phyloP scores from a whole-genome alignment of 2,888 invertebrate genomes.

The Neocrepidodera transversa region DNA sequence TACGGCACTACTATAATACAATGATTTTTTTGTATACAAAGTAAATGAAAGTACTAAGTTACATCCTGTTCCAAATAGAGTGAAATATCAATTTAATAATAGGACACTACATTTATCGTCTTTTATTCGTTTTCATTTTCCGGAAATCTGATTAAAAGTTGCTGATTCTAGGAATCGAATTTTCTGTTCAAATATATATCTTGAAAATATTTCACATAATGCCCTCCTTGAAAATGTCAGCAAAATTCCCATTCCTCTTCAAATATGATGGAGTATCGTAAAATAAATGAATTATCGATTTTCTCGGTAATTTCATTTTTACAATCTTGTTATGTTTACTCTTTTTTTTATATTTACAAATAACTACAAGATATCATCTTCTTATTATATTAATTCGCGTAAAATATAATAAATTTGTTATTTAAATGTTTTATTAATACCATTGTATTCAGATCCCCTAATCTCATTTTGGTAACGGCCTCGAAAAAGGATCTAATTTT shows the following conservation, averaged over 20 bases:
- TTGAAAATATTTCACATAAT: constrained; percentile 24
- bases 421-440: too few species aligned
- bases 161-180: constrained; percentile 22
- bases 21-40: too few species aligned
- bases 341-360: too few species aligned
- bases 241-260: constrained; percentile 25
- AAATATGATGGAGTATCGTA: constrained; percentile 32
- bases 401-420: too few species aligned
- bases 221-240: constrained; percentile 27
- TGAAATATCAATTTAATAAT: background rate
- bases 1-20: too few species aligned
- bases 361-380: too few species aligned
- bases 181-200: constrained; percentile 23
- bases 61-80: too few species aligned
- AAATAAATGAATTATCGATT: constrained; percentile 38
- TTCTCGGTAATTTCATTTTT: too few species aligned
- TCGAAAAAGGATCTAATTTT: constrained; percentile 42
- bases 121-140: constrained; percentile 21
- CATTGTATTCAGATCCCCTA: background rate
- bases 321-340: too few species aligned
- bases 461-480: constrained; percentile 1
- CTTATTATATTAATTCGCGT: too few species aligned
- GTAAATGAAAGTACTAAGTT: too few species aligned
- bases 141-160: constrained; percentile 23
- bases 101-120: background rate